phyloP scores from a whole-genome alignment of 2,888 invertebrate species.

The Chymomyza procnemis region DNA sequence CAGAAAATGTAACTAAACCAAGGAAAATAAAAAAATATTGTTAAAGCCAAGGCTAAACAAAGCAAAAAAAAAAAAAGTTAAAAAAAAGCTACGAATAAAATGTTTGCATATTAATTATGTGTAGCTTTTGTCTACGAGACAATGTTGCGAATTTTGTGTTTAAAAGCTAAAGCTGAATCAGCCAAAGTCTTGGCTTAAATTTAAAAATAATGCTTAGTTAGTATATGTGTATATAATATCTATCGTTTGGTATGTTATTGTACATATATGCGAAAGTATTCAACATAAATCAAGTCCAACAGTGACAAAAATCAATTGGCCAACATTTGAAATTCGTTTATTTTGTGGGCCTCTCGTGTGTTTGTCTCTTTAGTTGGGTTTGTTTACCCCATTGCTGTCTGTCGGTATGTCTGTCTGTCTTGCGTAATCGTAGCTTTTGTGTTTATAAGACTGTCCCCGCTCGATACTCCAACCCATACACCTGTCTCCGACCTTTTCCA shows the following conservation, averaged over 20 bases:
- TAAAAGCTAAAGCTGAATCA: constrained; percentile 39
- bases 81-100: constrained; percentile 13
- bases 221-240: not conserved
- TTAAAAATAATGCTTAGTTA: not conserved
- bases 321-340: constrained; percentile 29
- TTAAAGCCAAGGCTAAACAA: not conserved
- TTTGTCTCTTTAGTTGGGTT: constrained; percentile 26
- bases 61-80: constrained; percentile 23
- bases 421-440: constrained; percentile 48
- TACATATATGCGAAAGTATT: constrained; percentile 12
- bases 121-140: constrained; percentile 14
- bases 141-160: constrained; percentile 55
- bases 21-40: constrained; percentile 40
- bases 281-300: constrained; percentile 4
- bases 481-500: constrained; percentile 1
- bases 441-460: not conserved
- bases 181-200: constrained; percentile 1
- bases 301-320: constrained; percentile 37
- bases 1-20: not conserved
- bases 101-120: not conserved
- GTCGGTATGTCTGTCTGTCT: constrained; percentile 28
- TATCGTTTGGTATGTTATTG: not conserved
- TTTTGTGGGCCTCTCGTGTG: constrained; percentile 45
- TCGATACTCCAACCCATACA: not conserved
- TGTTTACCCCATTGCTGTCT: constrained; percentile 3